Evolutionary conservation across 2,888 invertebrate genomes (phyloP), one percentile per base, ranked within the genome.

Genomic region (Meteorus cinctellus): DNA sequence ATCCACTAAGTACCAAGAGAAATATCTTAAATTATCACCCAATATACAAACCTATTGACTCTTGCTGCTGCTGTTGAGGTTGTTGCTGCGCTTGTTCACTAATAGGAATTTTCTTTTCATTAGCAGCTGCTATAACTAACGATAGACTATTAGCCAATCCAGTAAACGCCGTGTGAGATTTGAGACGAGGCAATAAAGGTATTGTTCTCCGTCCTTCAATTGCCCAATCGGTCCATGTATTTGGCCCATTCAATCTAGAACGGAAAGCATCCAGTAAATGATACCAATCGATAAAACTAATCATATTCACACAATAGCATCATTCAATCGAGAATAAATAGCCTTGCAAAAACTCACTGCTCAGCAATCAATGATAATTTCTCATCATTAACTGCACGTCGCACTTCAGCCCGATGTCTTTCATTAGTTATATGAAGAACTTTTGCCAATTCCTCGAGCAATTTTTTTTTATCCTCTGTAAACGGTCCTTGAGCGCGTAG

Each of bases 341-440:
- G 34, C 36, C 59, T 31, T 62, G 27, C 1, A n/a, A 10, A 10
- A 62, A 91, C 94, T 93, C 92, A 97, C 97, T 95, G 94, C 88
- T 97, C 95, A 83, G 97, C 97, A 89, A 98, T 96, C 75, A 96
- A 95, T 82, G 95, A 93, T 83, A 97, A 91, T 89, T 95, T 93
- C 89, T 98, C 97, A 91, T 97, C 97, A 91, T 97, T 97, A 75
- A 96, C 95, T 85, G 96, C 97, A 90, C 97, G 93, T 84, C 97
- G 93, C 84, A 97, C 94, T 91, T 98, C 98, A 74, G 97, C 97
- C 86, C 96, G 94, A 90, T 98, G 97, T 84, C 98, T 92, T 90
- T 98, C 98, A 88, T 94, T 94, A 79, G 96, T 94, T 90, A 98
- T 97, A 90, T 96, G 96, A 89, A 95, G 93, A 87, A 94, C 92